These are phyloP conservation scores for Barbus barbus DNA, from an alignment of 2,113 vertebrate species.

Conservation along the genomic window DNA sequence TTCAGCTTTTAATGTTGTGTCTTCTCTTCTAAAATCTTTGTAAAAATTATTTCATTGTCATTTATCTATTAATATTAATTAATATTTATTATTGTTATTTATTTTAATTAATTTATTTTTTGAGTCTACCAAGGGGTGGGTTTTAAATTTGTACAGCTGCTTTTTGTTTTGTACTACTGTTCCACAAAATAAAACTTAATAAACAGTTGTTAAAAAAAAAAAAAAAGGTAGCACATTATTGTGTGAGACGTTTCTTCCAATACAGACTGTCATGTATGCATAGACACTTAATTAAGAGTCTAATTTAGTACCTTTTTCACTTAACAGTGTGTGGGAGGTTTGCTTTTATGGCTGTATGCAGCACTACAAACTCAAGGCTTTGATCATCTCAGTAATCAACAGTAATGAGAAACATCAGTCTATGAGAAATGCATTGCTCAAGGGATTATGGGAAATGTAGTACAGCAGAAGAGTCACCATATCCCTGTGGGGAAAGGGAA, in stretches of 20 bases:
- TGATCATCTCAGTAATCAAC: constrained; percentile 69
- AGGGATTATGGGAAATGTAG: constrained; percentile 65
- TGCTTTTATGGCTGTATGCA: constrained; percentile 57
- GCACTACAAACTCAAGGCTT: constrained; percentile 64
- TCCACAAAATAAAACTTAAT: too few species aligned
- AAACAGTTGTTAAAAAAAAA: too few species aligned
- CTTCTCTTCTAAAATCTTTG: too few species aligned
- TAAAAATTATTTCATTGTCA: too few species aligned
- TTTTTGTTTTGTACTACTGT: too few species aligned
- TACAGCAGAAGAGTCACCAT: constrained; percentile 69
- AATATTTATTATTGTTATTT: too few species aligned
- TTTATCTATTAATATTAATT: too few species aligned
- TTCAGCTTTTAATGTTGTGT: too few species aligned
- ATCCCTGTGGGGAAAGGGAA: constrained; percentile 64
- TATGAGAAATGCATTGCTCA: constrained; percentile 69
- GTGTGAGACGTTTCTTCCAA: background rate
- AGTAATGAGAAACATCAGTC: constrained; percentile 65
- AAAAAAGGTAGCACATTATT: background rate
- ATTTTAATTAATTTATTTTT: too few species aligned
- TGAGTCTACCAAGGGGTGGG: too few species aligned
- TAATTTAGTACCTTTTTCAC: constrained; percentile 43
- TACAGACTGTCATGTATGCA: background rate
- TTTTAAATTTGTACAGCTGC: too few species aligned
- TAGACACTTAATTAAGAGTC: constrained; percentile 5
- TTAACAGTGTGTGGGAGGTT: constrained; percentile 57